Base-by-base conservation (phyloP, 2,888 invertebrate genomes). In the Mesorhabditis spiculigera region DNA sequence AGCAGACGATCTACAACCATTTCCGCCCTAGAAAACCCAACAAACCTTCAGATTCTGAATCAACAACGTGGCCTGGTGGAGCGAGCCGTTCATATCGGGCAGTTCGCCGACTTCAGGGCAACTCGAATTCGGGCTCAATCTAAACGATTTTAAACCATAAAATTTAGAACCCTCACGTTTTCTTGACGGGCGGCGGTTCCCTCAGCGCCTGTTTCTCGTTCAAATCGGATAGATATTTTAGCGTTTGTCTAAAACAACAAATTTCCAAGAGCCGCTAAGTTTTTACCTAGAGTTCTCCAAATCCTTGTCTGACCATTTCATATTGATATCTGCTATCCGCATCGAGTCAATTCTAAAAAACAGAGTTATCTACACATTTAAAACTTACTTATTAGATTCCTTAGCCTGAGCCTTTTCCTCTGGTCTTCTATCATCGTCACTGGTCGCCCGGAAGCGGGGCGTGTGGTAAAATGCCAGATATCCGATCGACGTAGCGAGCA, bases 21-120 rank as follows among this genome's bases (percentile, higher is more conserved):
- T 28, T n/a, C 16, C 6, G 6, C 41, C 10, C 41, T 63, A 2
- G 41, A 63, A 13, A 8, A 63, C 10, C 41, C 41, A 16, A 16
- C 16, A 63, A 63, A 63, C 81, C 45, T 77, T 67, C 13, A 85
- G 73, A 68, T 85, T 79, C 67, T 85, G 83, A 28, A 85, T 85
- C 5, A 85, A 70, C 6, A 85, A 74, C 5, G 78, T 74, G 4
- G 83, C 83, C 70, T 85, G 83, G 4, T 78, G 80, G 3, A 80
- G 67, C 6, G 76, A 73, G 13, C 80, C 78, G 66, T 73, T 71
- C 4, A 78, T 64, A 64, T 78, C 78, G 6, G 78, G 75, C 50
- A 78, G 71, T 44, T 73, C 75, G 50, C 73, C 75, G 5, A 78
- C 71, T 10, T 69, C 66, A 4, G 78, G 78, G 45, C 78, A 78